Evolutionary conservation across 2,113 vertebrate species (phyloP), one percentile per base, ranked within the genome.

Genomic region (Epinephelus cyanopodus): DNA sequence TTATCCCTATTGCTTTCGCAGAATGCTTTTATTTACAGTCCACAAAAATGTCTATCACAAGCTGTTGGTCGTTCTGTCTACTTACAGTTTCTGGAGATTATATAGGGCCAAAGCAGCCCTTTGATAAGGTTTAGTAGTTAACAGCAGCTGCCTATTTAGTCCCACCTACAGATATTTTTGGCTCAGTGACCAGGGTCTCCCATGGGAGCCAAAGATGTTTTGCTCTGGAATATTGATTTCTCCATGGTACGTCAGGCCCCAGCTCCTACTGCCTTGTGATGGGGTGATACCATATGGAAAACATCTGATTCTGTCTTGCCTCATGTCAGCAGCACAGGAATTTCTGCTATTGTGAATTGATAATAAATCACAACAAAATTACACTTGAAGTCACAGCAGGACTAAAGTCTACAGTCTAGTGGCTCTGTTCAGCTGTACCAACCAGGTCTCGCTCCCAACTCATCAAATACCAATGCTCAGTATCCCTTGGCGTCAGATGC

Each of bases 201-300:
- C 82, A n/a, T 29, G 76, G 80, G 87, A 87, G 65, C 61, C 72
- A 68, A 60, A 69, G 63, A 74, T 80, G 74, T 79, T 87, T 78
- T 77, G 83, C 74, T 89, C 52, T 42, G 63, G 29, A 78, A 67
- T 88, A 91, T 89, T 82, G 90, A 92, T 92, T 90, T 85, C 62
- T 66, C 61, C 37, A 29, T 56, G 33, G 66, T 61, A 25, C 54
- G 61, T 79, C 56, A 19, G 67, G 70, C 80, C 74, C 74, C 54
- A 58, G 75, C 48, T 85, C 71, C 42, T 50, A 52, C 72, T 81
- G 79, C 60, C 84, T 82, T 58, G 62, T 71, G 57, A 58, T 70
- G 45, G 56, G 37, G 48, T 64, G 64, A 74, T 64, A 47, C 21
- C 79, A 87, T 27, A 58, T 85, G 89, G 68, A 83, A 85, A 84